Conservation (phyloP, 1,140 invertebrate genomes). For the Drosophila kepulauana region DNA sequence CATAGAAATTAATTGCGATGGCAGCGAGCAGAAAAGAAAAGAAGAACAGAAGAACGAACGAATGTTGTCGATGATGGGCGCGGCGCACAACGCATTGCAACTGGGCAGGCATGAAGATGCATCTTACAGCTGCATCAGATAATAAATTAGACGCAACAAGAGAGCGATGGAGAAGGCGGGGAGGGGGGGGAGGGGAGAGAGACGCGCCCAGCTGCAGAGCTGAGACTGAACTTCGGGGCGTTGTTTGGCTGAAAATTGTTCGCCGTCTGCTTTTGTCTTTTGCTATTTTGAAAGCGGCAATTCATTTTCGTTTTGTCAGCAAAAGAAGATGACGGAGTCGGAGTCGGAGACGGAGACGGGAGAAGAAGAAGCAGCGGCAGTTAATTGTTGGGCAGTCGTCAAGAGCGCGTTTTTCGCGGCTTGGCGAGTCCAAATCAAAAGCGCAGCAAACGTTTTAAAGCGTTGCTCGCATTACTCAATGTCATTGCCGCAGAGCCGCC, state of each 20-base stretch:
- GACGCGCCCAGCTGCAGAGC: conserved; percentile 33
- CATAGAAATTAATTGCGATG: conserved; percentile 74
- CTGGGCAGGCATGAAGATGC: conserved; percentile 53
- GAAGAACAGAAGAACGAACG: not conserved
- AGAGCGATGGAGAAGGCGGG: not conserved
- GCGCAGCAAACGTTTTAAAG: conserved; percentile 43
- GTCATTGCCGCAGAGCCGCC: conserved; percentile 56
- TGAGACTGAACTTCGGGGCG: conserved; percentile 23
- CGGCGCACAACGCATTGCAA: conserved; percentile 48
- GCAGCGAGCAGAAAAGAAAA: conserved; percentile 29
- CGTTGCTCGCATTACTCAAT: conserved; percentile 72
- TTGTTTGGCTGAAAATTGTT: conserved; percentile 45
- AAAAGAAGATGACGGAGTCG: conserved; percentile 7
- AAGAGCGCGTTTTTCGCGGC: conserved; percentile 38
- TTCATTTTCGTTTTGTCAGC: conserved; percentile 74
- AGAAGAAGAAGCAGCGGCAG: conserved; percentile 18
- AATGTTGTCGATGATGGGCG: conserved; percentile 35
- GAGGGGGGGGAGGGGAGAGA: not conserved
- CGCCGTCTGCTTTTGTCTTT: conserved; percentile 46
- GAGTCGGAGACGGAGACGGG: not conserved
- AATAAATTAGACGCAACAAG: conserved; percentile 58
- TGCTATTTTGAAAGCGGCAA: conserved; percentile 59
- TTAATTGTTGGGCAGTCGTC: conserved; percentile 76
- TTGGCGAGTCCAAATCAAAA: conserved; percentile 66
- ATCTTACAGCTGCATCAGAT: conserved; percentile 64